These are phyloP conservation scores for Cynopterus brachyotis DNA, from an alignment of 2,113 vertebrate species.

Conservation along the genomic window DNA sequence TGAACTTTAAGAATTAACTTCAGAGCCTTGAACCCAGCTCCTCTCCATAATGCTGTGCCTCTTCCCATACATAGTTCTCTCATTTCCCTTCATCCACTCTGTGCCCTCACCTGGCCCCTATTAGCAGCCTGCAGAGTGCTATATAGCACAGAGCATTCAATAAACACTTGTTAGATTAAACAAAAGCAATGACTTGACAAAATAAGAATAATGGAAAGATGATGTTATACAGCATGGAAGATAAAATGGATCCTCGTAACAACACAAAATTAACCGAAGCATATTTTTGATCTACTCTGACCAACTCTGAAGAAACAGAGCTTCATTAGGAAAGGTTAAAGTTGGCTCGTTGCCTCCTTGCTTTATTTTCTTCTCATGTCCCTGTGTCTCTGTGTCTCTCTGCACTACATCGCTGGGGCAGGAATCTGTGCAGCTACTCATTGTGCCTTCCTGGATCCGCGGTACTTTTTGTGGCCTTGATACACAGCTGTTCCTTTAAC, in stretches of 20 bases:
- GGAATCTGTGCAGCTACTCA: neutral
- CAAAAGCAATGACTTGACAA: neutral
- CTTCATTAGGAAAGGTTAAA: neutral
- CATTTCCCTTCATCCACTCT: neutral
- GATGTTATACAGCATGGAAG: neutral
- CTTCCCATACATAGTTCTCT: accelerated
- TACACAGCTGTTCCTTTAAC: neutral
- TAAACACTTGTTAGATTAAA: neutral
- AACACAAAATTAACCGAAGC: neutral
- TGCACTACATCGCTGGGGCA: neutral
- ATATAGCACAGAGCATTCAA: neutral
- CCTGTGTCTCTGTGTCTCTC: neutral
- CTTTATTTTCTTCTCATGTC: neutral
- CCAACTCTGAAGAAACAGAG: neutral
- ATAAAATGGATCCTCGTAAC: neutral
- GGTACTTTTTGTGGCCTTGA: neutral
- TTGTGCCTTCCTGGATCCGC: neutral
- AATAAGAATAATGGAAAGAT: neutral
- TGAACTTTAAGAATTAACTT: neutral
- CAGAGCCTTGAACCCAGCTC: neutral
- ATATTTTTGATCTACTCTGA: neutral
- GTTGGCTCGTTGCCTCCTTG: neutral
- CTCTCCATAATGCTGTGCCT: neutral
- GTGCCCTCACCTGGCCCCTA: neutral
- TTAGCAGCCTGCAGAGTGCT: neutral